Evolutionary conservation across 2,888 invertebrate species (phyloP).

Genomic region (Drosophila stalkeri): DNA sequence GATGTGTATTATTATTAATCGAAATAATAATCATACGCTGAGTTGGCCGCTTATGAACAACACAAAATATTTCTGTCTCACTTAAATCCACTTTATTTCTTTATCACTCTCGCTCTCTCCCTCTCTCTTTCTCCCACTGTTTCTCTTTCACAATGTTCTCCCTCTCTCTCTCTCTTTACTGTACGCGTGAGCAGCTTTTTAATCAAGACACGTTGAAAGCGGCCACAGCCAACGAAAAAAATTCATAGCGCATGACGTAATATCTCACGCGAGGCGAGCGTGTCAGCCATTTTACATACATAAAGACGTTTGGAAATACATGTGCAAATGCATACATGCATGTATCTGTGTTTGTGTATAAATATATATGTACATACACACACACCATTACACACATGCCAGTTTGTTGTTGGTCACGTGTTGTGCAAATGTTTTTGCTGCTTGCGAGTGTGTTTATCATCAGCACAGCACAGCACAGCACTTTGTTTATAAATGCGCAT

Average conservation of each 20-base stretch:
- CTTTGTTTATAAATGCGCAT: slow-evolving; percentile 5
- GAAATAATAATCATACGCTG: slow-evolving; percentile 77
- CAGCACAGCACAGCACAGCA: slow-evolving; percentile 2
- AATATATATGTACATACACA: neutral
- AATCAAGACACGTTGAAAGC: slow-evolving; percentile 70
- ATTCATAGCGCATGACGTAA: slow-evolving; percentile 85
- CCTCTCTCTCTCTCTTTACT: slow-evolving; percentile 6
- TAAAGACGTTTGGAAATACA: slow-evolving; percentile 1
- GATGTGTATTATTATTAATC: slow-evolving; percentile 57
- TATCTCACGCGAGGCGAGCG: slow-evolving; percentile 85
- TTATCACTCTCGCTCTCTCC: neutral
- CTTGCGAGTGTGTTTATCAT: slow-evolving; percentile 12
- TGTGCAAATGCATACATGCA: neutral
- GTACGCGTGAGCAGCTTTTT: slow-evolving; percentile 63
- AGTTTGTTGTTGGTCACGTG: slow-evolving; percentile 82
- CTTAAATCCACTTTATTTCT: neutral
- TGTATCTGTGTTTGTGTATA: neutral
- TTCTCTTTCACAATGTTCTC: neutral
- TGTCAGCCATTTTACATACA: slow-evolving; percentile 65
- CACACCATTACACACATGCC: slow-evolving; percentile 34
- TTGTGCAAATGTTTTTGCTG: slow-evolving; percentile 71
- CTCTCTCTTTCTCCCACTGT: neutral
- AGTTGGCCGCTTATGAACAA: slow-evolving; percentile 53
- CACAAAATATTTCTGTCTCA: slow-evolving; percentile 12
- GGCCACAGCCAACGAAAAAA: slow-evolving; percentile 62